Percentiles rank a stretch among this genome's conserved stretches.
Evolutionary conservation across 2,888 invertebrate species (phyloP).

Genomic region (Clanis bilineata): DNA sequence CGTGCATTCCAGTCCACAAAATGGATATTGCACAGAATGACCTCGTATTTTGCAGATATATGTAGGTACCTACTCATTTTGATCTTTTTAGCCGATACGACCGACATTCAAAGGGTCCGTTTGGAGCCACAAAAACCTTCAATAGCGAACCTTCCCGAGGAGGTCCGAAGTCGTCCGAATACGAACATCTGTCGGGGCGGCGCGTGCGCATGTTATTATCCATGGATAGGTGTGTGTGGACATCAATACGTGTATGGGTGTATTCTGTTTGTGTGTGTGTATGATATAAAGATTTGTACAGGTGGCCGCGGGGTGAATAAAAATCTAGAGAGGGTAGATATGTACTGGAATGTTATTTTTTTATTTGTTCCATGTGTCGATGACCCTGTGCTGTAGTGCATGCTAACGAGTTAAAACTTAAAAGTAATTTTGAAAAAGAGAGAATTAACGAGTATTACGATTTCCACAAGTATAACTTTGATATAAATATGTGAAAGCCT

Average conservation of each 20-base stretch:
- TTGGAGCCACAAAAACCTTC: constrained; percentile 25
- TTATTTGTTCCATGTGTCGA: constrained; percentile 33
- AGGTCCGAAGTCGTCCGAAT: constrained; percentile 41
- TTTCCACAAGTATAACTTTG: too few species aligned
- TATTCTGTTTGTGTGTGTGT: constrained; percentile 16
- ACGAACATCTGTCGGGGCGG: constrained; percentile 53
- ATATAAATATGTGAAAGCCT: too few species aligned
- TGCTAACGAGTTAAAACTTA: background rate
- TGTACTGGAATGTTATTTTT: constrained; percentile 23
- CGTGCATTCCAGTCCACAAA: background rate
- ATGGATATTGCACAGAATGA: background rate
- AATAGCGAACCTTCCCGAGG: constrained; percentile 24
- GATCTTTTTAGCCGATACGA: background rate
- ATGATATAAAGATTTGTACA: constrained; percentile 39
- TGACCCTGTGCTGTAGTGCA: constrained; percentile 25
- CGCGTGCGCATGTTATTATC: constrained; percentile 43
- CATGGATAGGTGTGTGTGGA: constrained; percentile 27
- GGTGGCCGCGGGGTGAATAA: constrained; percentile 28
- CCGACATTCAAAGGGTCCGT: constrained; percentile 12
- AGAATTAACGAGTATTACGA: background rate
- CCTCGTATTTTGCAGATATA: background rate
- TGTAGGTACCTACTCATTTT: too few species aligned
- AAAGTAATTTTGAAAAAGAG: background rate
- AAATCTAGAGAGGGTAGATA: constrained; percentile 32
- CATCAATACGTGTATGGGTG: constrained; percentile 17